These are phyloP conservation scores for Euleptes europaea DNA, from an alignment of 2,113 vertebrate genomes.

Conservation along the genomic window DNA sequence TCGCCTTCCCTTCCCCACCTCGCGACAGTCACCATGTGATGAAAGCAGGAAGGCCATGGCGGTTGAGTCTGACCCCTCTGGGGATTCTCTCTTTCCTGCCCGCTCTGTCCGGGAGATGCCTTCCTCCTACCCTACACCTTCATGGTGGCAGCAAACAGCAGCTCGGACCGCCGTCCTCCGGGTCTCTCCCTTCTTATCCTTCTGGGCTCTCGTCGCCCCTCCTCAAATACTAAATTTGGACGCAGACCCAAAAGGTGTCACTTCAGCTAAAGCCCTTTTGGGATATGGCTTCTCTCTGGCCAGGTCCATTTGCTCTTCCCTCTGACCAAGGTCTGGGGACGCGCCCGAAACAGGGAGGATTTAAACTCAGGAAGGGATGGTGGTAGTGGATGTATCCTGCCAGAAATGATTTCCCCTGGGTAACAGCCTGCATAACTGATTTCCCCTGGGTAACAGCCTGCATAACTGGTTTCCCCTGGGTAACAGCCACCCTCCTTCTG, in stretches of 20 bases:
- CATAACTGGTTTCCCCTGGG: background rate
- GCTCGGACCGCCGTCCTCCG: background rate
- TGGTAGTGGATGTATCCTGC: background rate
- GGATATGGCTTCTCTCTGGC: background rate
- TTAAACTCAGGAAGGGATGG: background rate
- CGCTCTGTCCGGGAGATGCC: constrained; percentile 33
- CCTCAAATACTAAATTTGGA: background rate
- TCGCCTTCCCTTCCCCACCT: too few species aligned
- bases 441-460: too few species aligned
- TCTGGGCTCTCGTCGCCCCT: background rate
- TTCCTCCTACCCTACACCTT: constrained; percentile 27
- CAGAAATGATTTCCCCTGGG: background rate
- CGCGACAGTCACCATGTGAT: too few species aligned
- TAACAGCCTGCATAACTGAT: background rate
- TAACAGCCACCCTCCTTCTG: background rate
- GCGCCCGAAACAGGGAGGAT: background rate
- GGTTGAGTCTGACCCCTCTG: rapidly evolving
- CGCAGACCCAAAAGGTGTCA: background rate
- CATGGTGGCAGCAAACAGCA: constrained; percentile 46
- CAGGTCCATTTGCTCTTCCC: background rate
- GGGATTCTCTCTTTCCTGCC: constrained; percentile 25
- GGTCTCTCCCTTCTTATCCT: constrained; percentile 38
- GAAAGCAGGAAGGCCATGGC: background rate
- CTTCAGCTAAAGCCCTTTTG: background rate
- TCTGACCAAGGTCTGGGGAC: background rate